Base-by-base conservation (phyloP, 2,888 invertebrate genomes). In the Odontocerum albicorne region DNA sequence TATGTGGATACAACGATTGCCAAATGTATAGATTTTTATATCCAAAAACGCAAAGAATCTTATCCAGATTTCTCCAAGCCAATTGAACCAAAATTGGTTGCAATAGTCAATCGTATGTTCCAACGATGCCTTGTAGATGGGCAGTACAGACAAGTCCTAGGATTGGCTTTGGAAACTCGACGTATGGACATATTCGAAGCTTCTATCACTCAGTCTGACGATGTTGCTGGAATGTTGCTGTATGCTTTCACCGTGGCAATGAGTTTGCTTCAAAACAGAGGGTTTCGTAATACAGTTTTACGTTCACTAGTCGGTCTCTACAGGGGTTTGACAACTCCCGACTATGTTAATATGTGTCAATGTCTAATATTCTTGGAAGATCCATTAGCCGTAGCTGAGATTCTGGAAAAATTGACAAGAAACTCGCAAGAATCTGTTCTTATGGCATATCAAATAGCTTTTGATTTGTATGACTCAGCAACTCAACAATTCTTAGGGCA, bases 361-460 rank as follows among this genome's bases (percentile, higher is more conserved):
- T 98, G 97, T 71, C 83, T 97, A 54, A 98, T 98, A 64, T 97
- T 96, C 71, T 76, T 98, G 40, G 96, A 98, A 70, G 96, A 97
- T 73, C 92, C 96, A 0, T 74, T 90, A 13, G 88, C 94, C 20
- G 96, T 97, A 0, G 96, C 96, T 12, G 90, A 94, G 72, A 88
- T 97, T 58, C 78, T 98, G 4, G 95, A 96, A 67, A 92, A 90
- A 72, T 77, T 98, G 1, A 89, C 92, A 17, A 85, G 88, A 69
- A 91, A 90, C 2, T 54, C 57, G 31, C 77, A 82, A 73, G 89
- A 92, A 60, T 87, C 86, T 61, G 88, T 90, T 55, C 76, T 98
- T 33, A 97, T 98, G 93, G 96, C 96, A 0, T 99, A 96, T 74
- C 99, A 99, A 77, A 96, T 99, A 65, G 96, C 89, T 0, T 99